A percentile compares a stretch with the other conserved stretches of the same genome.
These are phyloP conservation scores for Clarias laeviceps DNA, from an alignment of 2,797 vertebrate genomes.

Conservation along the genomic window DNA sequence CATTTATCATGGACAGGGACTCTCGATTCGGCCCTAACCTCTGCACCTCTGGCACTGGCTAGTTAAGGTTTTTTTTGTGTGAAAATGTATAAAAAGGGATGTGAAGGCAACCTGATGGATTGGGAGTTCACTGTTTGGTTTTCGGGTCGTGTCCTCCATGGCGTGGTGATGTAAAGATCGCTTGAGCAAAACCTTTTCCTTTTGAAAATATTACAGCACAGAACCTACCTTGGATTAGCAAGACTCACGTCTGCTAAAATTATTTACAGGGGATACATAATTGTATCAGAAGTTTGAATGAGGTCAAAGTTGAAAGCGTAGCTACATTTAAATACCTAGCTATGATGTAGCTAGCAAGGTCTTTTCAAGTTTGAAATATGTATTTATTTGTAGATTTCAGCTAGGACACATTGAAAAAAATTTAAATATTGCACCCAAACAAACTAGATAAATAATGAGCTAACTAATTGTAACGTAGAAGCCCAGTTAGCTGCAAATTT, in stretches of 20 bases:
- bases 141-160: conserved; percentile 5
- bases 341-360: background rate
- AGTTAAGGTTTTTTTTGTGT: background rate
- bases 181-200: background rate
- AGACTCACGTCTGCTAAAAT: background rate
- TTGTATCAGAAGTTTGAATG: background rate
- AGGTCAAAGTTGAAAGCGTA: background rate
- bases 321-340: background rate
- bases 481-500: background rate
- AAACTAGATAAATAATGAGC: background rate
- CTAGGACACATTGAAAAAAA: background rate
- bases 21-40: conserved; percentile 23
- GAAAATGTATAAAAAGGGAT: conserved; percentile 2
- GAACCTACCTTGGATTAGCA: background rate
- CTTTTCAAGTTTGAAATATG: background rate
- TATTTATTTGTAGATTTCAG: background rate
- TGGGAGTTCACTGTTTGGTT: conserved; percentile 12
- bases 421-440: background rate
- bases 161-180: background rate
- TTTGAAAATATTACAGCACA: background rate
- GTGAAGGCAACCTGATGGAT: conserved; percentile 23
- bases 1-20: conserved; percentile 49
- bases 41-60: conserved; percentile 9
- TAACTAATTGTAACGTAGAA: background rate
- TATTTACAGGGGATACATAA: background rate